These are phyloP conservation scores for Mnemiopsis leidyi DNA, from an alignment of 37 sponge, comb jelly and placozoan species.

Conservation along the genomic window DNA sequence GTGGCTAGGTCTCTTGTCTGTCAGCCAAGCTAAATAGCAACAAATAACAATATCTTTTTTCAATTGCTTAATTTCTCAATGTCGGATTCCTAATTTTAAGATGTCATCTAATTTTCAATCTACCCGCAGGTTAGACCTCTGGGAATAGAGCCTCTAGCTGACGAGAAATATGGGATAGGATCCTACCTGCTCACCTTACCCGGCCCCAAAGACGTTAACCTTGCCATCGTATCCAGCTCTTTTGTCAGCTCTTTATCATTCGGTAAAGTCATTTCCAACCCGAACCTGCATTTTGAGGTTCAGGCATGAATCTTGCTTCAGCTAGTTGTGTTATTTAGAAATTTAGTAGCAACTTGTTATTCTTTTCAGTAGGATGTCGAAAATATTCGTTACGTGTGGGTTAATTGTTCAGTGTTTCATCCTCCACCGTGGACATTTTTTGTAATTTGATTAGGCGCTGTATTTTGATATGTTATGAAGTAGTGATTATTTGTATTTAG, in stretches of 20 bases:
- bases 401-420: too few species aligned
- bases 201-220: slow-evolving; percentile 43
- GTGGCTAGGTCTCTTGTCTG: too few species aligned
- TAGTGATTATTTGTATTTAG: background rate
- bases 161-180: background rate
- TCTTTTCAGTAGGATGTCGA: too few species aligned
- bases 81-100: too few species aligned
- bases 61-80: too few species aligned
- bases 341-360: too few species aligned
- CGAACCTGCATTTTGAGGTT: background rate
- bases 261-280: slow-evolving; percentile 30
- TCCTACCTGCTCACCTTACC: slow-evolving; percentile 3
- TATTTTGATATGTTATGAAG: background rate
- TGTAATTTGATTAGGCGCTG: background rate
- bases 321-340: too few species aligned
- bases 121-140: slow-evolving; percentile 36
- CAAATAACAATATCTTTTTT: too few species aligned
- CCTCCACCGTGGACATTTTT: too few species aligned
- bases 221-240: slow-evolving; percentile 2
- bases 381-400: too few species aligned
- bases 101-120: too few species aligned
- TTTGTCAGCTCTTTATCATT: slow-evolving; percentile 18
- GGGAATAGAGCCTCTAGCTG: slow-evolving; percentile 23
- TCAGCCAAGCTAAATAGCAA: too few species aligned
- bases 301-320: background rate